Evolutionary conservation across 2,888 invertebrate genomes (phyloP), one percentile per base, ranked within the genome.

Genomic region (Agrypnus murinus): DNA sequence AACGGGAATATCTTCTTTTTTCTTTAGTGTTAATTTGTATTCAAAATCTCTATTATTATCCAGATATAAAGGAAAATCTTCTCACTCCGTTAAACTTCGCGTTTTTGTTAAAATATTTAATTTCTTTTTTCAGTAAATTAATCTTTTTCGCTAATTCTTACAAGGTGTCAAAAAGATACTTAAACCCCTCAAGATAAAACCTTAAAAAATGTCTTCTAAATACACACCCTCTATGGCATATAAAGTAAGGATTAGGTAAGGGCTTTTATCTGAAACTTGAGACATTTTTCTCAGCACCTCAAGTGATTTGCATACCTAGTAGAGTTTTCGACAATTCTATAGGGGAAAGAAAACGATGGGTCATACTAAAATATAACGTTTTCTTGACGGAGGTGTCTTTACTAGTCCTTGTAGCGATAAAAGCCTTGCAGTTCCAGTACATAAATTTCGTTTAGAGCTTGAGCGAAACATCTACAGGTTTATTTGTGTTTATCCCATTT

Each of bases 221-320:
- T 53, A 68, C 17, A 67, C 68, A 68, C 59, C 64, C 69, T 31
- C 69, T 31, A 43, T 25, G 59, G 65, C 55, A 70, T 65, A 65
- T 70, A 65, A 70, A 70, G 60, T 70, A 65, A 65, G 65, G 69
- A 70, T 70, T 65, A 70, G 38, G 65, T 60, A 65, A 65, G 69
- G 38, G 60, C 65, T 70, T 65, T 70, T 70, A 70, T 70, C 59
- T 70, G 69, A 70, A 70, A 70, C 69, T 70, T 55, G 53, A 70
- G 64, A 70, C 65, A 64, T 70, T 65, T 70, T 70, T 70, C 69
- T 65, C 57, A 31, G 43, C 65, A 65, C 69, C 59, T 65, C 60
- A 60, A 57, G 45, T 58, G 65, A 70, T 70, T 70, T 70, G 69
- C 65, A 70, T 70, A 70, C 59, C 40, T 25, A 25, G 25, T 25